Percentiles rank a stretch among this genome's conserved stretches.
Conservation (phyloP, 1,140 invertebrate genomes). For the Pygmarrhopalites habei region DNA sequence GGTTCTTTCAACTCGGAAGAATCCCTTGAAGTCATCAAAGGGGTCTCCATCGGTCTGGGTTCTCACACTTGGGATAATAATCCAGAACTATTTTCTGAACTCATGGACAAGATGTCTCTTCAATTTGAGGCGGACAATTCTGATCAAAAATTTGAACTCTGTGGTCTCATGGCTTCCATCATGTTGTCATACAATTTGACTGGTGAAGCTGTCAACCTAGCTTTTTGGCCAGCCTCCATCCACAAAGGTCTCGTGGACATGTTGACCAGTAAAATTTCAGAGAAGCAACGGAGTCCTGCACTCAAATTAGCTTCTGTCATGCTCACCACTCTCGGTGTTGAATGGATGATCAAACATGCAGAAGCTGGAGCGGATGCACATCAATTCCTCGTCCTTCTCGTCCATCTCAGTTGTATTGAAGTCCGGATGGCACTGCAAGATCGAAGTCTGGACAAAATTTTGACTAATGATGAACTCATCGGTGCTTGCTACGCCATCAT, state of each 20-base stretch:
- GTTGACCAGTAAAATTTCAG: conserved; percentile 74
- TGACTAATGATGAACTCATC: conserved; percentile 64
- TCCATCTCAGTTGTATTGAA: conserved; percentile 83
- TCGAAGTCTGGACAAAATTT: conserved; percentile 64
- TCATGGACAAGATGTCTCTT: conserved; percentile 73
- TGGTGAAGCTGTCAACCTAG: conserved; percentile 53
- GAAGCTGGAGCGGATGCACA: conserved; percentile 58
- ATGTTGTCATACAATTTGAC: conserved; percentile 57
- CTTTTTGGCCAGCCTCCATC: conserved; percentile 69
- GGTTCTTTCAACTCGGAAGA: conserved; percentile 81
- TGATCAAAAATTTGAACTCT: conserved; percentile 79
- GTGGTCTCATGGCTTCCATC: conserved; percentile 63
- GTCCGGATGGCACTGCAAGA: conserved; percentile 86
- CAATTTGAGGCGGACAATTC: conserved; percentile 81
- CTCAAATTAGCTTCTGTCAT: conserved; percentile 71
- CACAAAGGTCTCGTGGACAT: conserved; percentile 72
- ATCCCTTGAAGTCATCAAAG: conserved; percentile 65
- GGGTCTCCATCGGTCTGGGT: conserved; percentile 52
- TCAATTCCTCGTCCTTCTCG: conserved; percentile 72
- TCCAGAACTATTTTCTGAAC: conserved; percentile 64
- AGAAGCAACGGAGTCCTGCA: conserved; percentile 77
- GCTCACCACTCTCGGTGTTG: conserved; percentile 71
- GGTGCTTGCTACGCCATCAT: conserved; percentile 75
- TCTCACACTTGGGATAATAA: conserved; percentile 56
- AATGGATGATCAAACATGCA: conserved; percentile 63